Evolutionary conservation across 2,113 vertebrate genomes (phyloP), one percentile per base, ranked within the genome.

Genomic region (Paramormyrops kingsleyae): DNA sequence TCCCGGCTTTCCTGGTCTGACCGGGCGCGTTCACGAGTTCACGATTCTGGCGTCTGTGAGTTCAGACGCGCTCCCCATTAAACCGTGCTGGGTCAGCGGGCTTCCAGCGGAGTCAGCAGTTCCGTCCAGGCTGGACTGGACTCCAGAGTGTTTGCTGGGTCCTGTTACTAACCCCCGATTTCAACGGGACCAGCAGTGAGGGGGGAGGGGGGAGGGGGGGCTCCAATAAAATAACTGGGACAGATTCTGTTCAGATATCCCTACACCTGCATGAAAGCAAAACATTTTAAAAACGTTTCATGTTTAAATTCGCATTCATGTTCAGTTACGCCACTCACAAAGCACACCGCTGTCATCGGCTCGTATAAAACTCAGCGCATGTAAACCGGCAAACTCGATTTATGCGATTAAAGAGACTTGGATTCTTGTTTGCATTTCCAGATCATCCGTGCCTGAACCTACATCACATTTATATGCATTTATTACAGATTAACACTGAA

Each of bases 1-100:
- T 42, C 31, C 15, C 2, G 35, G 35, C 74, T 80, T 4, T 13
- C 27, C 62, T 31, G 31, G 9, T 19, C 31, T 39, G 74, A 80
- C 31, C 74, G 10, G 74, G 31, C 31, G 66, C 47, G 66, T 31
- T 66, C 47, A 74, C 31, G 24, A 83, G 88, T 13, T 19, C 35
- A 27, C 19, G 39, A 62, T 59, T 39, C 24, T 83, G 89, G 90
- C 89, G 90, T 90, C 90, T 91, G 88, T 89, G 90, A 91, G 84
- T 88, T 47, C 44, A 66, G 66, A 90, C 90, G 87, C 89, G 74
- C 87, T 88, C 56, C 87, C 89, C 89, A 90, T 90, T 88, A 89
- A 91, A 59, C 85, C 49, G 0, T 89, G 92, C 92, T 90, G 88
- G 70, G 88, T 91, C 92, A 91, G 92, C 92, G 83, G 62, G 87